Evolutionary conservation across 64 coral and sea anemone genomes (phyloP).

Genomic region (Actinia equina): DNA sequence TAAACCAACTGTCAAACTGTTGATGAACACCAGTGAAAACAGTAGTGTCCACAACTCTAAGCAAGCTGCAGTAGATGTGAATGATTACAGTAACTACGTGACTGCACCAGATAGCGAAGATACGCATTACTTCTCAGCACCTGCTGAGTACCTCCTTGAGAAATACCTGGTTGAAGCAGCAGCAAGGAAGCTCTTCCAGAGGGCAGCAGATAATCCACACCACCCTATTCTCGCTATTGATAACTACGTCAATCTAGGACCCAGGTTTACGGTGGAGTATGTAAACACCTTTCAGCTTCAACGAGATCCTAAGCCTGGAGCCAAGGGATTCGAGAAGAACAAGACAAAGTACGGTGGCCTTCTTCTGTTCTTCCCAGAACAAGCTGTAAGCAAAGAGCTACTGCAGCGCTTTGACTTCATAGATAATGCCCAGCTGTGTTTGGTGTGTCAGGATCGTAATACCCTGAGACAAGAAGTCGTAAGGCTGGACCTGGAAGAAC

Average conservation of each 20-base stretch:
- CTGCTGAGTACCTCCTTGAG: constrained; percentile 87
- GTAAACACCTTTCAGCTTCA: constrained; percentile 28
- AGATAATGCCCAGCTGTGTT: constrained; percentile 75
- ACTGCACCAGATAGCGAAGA: constrained; percentile 80
- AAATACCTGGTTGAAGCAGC: constrained; percentile 66
- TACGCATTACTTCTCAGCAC: constrained; percentile 60
- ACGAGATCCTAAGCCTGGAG: constrained; percentile 20
- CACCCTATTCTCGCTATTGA: constrained; percentile 80
- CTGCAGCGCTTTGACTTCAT: constrained; percentile 80
- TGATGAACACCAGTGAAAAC: constrained; percentile 35
- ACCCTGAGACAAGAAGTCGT: constrained; percentile 92
- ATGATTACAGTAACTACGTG: constrained; percentile 65
- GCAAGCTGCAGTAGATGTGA: constrained; percentile 20
- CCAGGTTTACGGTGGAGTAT: constrained; percentile 77
- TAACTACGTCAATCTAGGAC: constrained; percentile 84
- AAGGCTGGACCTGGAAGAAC: constrained; percentile 89
- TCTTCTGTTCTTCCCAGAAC: constrained; percentile 67
- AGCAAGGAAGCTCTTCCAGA: constrained; percentile 62
- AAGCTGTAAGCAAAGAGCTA: constrained; percentile 65
- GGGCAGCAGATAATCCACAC: constrained; percentile 46
- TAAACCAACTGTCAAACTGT: constrained; percentile 47
- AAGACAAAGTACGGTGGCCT: constrained; percentile 78
- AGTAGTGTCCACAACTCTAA: constrained; percentile 21
- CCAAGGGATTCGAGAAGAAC: constrained; percentile 47
- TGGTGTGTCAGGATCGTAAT: constrained; percentile 92